Base-by-base conservation (phyloP, 2,113 vertebrate species). In the Eleginops maclovinus region DNA sequence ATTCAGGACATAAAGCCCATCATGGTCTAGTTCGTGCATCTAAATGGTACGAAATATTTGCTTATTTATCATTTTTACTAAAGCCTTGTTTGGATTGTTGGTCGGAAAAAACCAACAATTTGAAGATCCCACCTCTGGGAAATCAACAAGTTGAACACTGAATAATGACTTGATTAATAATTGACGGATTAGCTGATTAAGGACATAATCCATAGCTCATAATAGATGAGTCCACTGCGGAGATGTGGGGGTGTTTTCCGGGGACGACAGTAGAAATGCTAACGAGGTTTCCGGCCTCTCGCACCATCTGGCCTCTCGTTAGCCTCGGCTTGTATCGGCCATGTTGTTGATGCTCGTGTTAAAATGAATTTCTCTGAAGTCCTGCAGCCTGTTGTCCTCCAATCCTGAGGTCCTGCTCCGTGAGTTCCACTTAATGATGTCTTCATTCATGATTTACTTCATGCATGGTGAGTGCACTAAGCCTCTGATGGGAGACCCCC, bases 221-320 rank as follows among this genome's bases (percentile, higher is more conserved):
- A 49, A 49, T 15, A 60, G 11, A 16, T 50, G 72, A 79, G 49
- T 65, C 59, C 46, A 64, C 73, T 63, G 43, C 13, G 50, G 53
- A 78, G 84, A 41, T 82, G 53, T 71, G 73, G 72, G 66, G 77
- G 53, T 75, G 54, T 58, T 60, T 71, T 80, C 77, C 54, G 54
- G 31, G 65, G 67, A 84, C 68, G 68, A 74, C 72, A 79, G 62
- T 49, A 72, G 72, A 87, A 81, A 84, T 86, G 72, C 71, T 74
- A 59, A 80, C 79, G 61, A 88, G 84, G 70, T 78, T 77, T 84
- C 73, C 51, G 74, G 60, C 77, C 36, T 74, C 72, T 72, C 67
- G 41, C 82, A 86, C 87, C 88, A 90, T 90, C 86, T 90, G 89
- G 67, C 72, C 72, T 10, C 67, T 76, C 81, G 85, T 87, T 91